Conservation (phyloP, 2,113 vertebrate genomes). For the Thunnus thynnus region DNA sequence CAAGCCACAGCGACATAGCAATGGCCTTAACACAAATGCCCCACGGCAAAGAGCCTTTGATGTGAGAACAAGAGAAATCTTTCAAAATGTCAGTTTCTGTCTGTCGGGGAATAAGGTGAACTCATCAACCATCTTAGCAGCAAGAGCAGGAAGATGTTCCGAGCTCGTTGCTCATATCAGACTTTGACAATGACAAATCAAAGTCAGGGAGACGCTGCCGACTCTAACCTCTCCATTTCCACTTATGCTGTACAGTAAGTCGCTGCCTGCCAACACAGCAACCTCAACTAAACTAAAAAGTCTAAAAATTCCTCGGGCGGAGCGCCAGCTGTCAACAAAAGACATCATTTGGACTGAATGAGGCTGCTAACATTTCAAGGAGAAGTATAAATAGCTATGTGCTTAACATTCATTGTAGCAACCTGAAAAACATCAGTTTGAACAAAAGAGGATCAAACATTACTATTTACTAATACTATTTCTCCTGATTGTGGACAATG, state of each 20-base stretch:
- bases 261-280: conserved; percentile 50
- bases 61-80: conserved; percentile 51
- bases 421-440: conserved; percentile 8
- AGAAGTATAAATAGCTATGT: conserved; percentile 12
- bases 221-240: conserved; percentile 38
- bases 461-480: not conserved
- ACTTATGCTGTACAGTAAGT: conserved; percentile 29
- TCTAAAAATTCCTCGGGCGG: conserved; percentile 44
- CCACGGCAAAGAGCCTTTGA: conserved; percentile 48
- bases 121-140: conserved; percentile 49
- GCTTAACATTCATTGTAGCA: not conserved
- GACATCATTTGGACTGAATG: conserved; percentile 30
- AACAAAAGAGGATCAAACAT: conserved; percentile 17
- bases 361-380: conserved; percentile 43
- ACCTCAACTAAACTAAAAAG: conserved; percentile 50
- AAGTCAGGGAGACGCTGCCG: conserved; percentile 52
- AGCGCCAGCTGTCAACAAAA: conserved; percentile 57
- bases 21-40: conserved; percentile 55
- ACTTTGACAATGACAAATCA: conserved; percentile 68
- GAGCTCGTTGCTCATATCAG: conserved; percentile 34
- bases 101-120: conserved; percentile 39
- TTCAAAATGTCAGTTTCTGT: conserved; percentile 46
- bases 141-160: conserved; percentile 20
- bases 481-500: conserved; percentile 11
- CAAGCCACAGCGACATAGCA: conserved; percentile 39